Evolutionary conservation across 2,113 vertebrate species (phyloP).

Genomic region (Coregonus clupeaformis): DNA sequence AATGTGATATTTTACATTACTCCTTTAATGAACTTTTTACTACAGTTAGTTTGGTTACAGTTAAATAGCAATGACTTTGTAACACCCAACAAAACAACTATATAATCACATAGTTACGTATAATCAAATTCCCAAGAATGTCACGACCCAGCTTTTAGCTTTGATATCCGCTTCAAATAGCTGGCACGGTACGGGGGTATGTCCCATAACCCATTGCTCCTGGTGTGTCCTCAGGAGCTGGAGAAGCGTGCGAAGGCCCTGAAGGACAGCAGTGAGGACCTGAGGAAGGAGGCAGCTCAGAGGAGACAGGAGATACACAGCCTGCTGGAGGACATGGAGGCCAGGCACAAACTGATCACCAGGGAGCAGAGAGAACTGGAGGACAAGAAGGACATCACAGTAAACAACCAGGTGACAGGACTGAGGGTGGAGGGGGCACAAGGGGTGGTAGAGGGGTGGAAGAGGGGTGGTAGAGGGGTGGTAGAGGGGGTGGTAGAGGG

Average conservation of each 20-base stretch:
- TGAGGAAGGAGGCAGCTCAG: slow-evolving; percentile 80
- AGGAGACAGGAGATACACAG: slow-evolving; percentile 80
- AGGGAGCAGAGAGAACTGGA: slow-evolving; percentile 77
- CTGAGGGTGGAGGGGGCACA: not conserved
- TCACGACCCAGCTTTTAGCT: too few species aligned
- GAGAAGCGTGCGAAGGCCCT: slow-evolving; percentile 70
- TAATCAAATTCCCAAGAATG: too few species aligned
- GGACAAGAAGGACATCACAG: slow-evolving; percentile 53
- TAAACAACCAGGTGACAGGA: slow-evolving; percentile 59
- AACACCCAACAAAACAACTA: too few species aligned
- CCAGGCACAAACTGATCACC: slow-evolving; percentile 69
- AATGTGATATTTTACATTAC: too few species aligned
- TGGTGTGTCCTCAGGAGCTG: slow-evolving; percentile 70
- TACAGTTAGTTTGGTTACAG: too few species aligned
- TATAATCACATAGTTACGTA: too few species aligned
- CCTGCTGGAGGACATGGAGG: slow-evolving; percentile 77
- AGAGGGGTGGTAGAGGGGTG: too few species aligned
- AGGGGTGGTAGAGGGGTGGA: too few species aligned
- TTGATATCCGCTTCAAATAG: too few species aligned
- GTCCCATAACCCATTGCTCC: not conserved
- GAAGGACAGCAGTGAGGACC: slow-evolving; percentile 80
- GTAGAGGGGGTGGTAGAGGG: too few species aligned
- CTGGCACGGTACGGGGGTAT: not conserved
- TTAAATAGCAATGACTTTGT: too few species aligned
- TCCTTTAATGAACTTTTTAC: too few species aligned